Conservation (phyloP, 2,888 invertebrate genomes). For the Drosophila vallismaia region DNA sequence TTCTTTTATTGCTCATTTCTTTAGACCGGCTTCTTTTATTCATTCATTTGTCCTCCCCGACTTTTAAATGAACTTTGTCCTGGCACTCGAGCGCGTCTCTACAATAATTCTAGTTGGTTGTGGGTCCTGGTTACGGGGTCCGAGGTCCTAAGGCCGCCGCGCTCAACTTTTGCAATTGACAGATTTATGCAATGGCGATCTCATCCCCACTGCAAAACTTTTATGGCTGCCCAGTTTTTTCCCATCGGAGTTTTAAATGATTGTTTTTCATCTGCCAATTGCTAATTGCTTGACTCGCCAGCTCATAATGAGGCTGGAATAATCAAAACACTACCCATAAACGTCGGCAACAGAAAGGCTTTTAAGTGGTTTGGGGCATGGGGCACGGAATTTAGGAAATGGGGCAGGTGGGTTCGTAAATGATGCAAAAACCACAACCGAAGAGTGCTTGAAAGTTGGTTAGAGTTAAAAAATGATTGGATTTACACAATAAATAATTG, state of each 20-base stretch:
- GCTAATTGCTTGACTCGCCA: constrained; percentile 35
- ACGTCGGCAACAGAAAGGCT: constrained; percentile 22
- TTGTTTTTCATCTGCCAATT: constrained; percentile 22
- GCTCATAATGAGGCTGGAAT: constrained; percentile 29
- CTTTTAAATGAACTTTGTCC: constrained; percentile 75
- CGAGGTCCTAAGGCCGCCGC: constrained; percentile 45
- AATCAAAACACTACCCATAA: constrained; percentile 25
- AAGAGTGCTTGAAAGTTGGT: constrained; percentile 43
- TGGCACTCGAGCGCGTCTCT: constrained; percentile 40
- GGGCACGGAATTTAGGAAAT: background rate
- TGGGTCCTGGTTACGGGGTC: constrained; percentile 5
- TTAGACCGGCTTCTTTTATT: constrained; percentile 54
- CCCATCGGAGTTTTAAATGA: constrained; percentile 6
- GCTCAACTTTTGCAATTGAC: constrained; percentile 71
- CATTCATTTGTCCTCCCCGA: constrained; percentile 75
- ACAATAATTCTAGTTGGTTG: constrained; percentile 15
- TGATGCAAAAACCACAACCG: constrained; percentile 56
- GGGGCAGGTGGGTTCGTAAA: constrained; percentile 5
- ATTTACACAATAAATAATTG: constrained; percentile 35
- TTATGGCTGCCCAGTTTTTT: background rate
- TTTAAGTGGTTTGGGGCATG: constrained; percentile 8
- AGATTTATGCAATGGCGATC: constrained; percentile 56
- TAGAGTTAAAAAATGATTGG: constrained; percentile 30
- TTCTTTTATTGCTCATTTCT: constrained; percentile 37
- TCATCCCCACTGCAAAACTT: constrained; percentile 8